These are phyloP conservation scores for Drosophila lowei DNA, from an alignment of 1,140 invertebrate species.

Conservation along the genomic window DNA sequence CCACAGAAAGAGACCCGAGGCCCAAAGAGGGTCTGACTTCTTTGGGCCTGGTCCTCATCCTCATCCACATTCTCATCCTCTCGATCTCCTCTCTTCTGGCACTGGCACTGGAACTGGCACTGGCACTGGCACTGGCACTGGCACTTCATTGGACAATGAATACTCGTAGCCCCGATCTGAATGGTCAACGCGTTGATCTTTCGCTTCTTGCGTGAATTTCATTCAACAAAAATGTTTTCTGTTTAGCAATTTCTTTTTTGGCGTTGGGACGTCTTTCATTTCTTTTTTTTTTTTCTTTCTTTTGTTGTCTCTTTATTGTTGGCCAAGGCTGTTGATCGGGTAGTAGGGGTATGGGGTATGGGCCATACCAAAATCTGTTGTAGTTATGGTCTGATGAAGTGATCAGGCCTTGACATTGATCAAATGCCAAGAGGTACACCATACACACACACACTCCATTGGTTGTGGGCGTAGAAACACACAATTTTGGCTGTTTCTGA, in stretches of 20 bases:
- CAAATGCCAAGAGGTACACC: conserved; percentile 43
- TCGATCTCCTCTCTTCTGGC: conserved; percentile 36
- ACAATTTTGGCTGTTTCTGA: conserved; percentile 2
- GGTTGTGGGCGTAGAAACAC: conserved; percentile 27
- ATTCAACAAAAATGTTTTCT: conserved; percentile 68
- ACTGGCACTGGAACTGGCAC: not conserved
- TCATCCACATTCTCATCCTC: not conserved
- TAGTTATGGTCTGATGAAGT: conserved; percentile 64
- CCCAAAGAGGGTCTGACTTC: not conserved
- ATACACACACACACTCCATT: not conserved
- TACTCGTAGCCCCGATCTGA: conserved; percentile 19
- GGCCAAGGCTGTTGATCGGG: conserved; percentile 41
- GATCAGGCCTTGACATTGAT: conserved; percentile 79
- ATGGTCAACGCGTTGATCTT: conserved; percentile 45
- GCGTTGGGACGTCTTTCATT: conserved; percentile 34
- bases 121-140: not conserved
- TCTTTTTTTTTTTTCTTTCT: conserved; percentile 21
- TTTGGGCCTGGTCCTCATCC: not conserved
- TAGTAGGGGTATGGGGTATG: conserved; percentile 6
- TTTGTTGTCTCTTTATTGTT: conserved; percentile 49
- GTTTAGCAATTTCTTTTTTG: conserved; percentile 71
- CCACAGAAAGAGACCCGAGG: not conserved
- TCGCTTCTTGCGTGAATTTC: conserved; percentile 66
- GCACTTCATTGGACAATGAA: conserved; percentile 26
- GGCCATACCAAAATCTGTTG: conserved; percentile 31